Base-by-base conservation (phyloP, 2,888 invertebrate genomes). In the Apodemia mormo region DNA sequence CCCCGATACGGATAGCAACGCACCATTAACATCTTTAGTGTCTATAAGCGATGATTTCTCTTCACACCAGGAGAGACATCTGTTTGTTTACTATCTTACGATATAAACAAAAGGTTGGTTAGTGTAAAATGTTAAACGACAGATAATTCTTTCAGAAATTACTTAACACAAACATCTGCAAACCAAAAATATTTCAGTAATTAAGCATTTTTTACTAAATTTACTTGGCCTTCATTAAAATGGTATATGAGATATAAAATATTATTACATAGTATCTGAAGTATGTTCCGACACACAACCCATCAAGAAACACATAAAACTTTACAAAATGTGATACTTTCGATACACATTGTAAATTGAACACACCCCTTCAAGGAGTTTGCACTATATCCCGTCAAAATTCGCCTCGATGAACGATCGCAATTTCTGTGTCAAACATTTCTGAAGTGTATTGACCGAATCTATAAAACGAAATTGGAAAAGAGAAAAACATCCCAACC, bases 361-460 rank as follows among this genome's bases (percentile, higher is more conserved):
- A 64, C 61, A 37, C 37, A 33, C 61, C 37, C 37, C 61, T 64
- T 64, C 61, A 64, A 33, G n/a, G 8, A n/a, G 37, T 37, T 64
- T 64, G 37, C 64, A 64, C 37, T 64, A 37, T 64, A 37, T 61
- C 54, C 64, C 33, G 64, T 64, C 64, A 64, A 33, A 64, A 64
- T 64, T 33, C 64, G 14, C 8, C 33, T 64, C 37, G n/a, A 64
- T 37, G 33, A 64, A 64, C 64, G 64, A 64, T n/a, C 64, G 37
- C 64, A 64, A 37, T 64, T 64, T 64, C 64, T 64, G 64, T 64
- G 64, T 64, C 64, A 64, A 64, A 64, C 64, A 64, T 64, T 64
- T 64, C 64, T 64, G 64, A 64, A 33, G 33, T 64, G 37, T 64
- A 64, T 64, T 64, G 64, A 64, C 64, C 64, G 37, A 64, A 33